Conservation (phyloP, 2,888 invertebrate species). For the Chymomyza procnemis region DNA sequence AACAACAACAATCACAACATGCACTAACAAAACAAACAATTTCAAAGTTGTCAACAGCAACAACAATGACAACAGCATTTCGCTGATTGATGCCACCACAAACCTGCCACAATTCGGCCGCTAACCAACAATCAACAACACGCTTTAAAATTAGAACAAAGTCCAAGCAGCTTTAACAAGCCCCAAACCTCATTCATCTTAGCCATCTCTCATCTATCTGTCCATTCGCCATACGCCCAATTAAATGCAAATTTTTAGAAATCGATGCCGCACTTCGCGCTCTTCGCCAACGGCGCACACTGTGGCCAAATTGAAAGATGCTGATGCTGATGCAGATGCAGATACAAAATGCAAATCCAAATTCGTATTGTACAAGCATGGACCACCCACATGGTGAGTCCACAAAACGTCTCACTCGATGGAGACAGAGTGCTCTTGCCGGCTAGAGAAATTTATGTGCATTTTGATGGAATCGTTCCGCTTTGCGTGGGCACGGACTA, state of each 20-base stretch:
- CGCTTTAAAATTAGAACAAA: slow-evolving; percentile 64
- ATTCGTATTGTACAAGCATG: not conserved
- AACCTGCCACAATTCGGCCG: slow-evolving; percentile 11
- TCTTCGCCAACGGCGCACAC: not conserved
- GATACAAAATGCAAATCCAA: not conserved
- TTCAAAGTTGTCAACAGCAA: slow-evolving; percentile 42
- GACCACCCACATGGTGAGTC: slow-evolving; percentile 68
- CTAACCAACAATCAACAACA: slow-evolving; percentile 34
- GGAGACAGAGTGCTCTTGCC: not conserved
- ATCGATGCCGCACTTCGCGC: slow-evolving; percentile 46
- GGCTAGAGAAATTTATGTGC: slow-evolving; percentile 59
- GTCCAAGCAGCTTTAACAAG: slow-evolving; percentile 45
- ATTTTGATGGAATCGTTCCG: slow-evolving; percentile 64
- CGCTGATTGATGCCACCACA: slow-evolving; percentile 56
- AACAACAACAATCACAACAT: slow-evolving; percentile 35
- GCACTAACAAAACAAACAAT: slow-evolving; percentile 21
- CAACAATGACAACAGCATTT: not conserved
- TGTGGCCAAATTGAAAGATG: slow-evolving; percentile 39
- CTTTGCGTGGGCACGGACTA: slow-evolving; percentile 51
- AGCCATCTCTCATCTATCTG: not conserved
- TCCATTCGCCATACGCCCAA: slow-evolving; percentile 45
- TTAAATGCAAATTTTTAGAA: slow-evolving; percentile 74
- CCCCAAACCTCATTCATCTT: no score
- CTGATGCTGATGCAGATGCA: slow-evolving; percentile 54
- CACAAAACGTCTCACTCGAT: slow-evolving; percentile 66